Percentiles rank a stretch among this genome's conserved stretches.
Evolutionary conservation across 2,113 vertebrate species (phyloP).

Genomic region (Protobothrops flavoviridis): DNA sequence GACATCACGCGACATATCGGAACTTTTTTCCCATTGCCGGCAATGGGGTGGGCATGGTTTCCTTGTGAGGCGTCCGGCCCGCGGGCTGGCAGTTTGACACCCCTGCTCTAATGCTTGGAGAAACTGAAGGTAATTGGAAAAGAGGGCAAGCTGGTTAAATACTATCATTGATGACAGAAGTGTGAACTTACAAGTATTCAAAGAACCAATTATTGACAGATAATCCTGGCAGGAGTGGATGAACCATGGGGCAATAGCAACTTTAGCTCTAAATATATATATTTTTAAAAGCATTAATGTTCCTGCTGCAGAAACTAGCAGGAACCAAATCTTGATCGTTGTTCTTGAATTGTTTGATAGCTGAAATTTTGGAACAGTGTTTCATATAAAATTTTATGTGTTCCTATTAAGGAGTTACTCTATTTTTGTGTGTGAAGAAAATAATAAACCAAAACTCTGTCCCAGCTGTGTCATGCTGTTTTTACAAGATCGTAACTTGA

Average conservation of each 20-base stretch:
- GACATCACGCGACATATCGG: too few species aligned
- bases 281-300: not conserved
- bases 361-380: not conserved
- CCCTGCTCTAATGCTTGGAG: not conserved
- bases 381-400: not conserved
- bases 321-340: not conserved
- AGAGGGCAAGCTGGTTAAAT: not conserved
- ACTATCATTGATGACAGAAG: not conserved
- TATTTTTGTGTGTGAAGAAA: constrained; percentile 10
- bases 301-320: not conserved
- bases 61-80: too few species aligned
- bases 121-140: not conserved
- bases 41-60: too few species aligned
- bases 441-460: not conserved
- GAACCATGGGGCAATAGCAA: not conserved
- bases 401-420: not conserved
- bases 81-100: too few species aligned
- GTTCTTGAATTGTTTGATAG: not conserved
- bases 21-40: too few species aligned
- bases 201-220: not conserved
- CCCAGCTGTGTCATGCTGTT: constrained; percentile 44
- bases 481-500: constrained; percentile 47
- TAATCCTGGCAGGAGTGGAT: not conserved
- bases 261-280: not conserved
- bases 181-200: not conserved